Percentiles rank a stretch among this genome's conserved stretches.
Conservation (phyloP, 2,113 vertebrate species). For the Malurus alboscapulatus region DNA sequence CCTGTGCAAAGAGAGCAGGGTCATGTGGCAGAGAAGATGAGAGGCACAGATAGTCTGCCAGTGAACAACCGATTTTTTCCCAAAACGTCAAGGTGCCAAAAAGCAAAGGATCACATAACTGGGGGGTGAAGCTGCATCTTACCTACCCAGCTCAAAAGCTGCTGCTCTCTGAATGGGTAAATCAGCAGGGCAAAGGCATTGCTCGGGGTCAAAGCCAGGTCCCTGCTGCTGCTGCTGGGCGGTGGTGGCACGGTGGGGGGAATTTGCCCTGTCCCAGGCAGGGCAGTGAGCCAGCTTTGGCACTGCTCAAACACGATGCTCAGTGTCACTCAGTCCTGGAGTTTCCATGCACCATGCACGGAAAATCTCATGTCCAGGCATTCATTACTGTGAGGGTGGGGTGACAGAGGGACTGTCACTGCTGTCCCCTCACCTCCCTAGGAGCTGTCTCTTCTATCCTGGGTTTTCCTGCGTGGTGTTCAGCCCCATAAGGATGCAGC, state of each 20-base stretch:
- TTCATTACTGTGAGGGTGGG: background rate
- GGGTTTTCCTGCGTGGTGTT: background rate
- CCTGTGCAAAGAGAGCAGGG: background rate
- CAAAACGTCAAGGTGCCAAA: background rate
- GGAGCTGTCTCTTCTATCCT: background rate
- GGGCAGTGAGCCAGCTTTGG: background rate
- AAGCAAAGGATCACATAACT: background rate
- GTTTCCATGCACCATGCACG: background rate
- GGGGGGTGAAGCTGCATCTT: background rate
- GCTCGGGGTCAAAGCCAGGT: background rate
- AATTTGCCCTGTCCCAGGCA: background rate
- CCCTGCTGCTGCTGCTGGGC: rapidly evolving
- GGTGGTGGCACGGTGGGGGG: background rate
- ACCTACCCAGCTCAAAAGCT: background rate
- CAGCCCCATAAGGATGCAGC: background rate
- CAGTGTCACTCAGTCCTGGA: background rate
- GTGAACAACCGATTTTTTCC: background rate
- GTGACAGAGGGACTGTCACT: background rate
- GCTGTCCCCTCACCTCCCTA: background rate
- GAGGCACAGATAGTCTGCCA: background rate
- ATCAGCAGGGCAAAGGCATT: background rate
- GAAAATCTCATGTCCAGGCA: conserved; percentile 4
- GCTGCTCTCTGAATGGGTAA: background rate
- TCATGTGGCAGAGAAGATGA: conserved; percentile 34
- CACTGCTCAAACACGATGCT: background rate